phyloP scores from a whole-genome alignment of 2,113 vertebrate species.

The Ciconia stormi region DNA sequence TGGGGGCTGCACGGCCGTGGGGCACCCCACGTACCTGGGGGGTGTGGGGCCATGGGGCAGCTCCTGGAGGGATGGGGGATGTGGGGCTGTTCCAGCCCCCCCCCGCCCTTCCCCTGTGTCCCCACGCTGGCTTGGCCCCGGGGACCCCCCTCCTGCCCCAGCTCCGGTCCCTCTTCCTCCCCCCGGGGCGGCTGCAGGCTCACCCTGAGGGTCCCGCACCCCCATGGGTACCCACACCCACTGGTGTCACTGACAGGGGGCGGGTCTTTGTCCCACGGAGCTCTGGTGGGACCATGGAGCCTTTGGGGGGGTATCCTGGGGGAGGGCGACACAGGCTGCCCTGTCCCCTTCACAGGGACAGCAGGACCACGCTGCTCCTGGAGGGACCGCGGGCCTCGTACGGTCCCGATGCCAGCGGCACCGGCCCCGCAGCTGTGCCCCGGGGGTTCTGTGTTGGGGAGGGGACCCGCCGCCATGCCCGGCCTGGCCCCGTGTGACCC shows the following conservation, averaged over 20 bases:
- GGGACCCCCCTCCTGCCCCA: fast-evolving
- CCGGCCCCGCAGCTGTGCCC: background rate
- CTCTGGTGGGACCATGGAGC: background rate
- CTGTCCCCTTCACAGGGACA: background rate
- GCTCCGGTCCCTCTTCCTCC: background rate
- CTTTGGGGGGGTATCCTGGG: background rate
- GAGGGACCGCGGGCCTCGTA: too few relatives aligned
- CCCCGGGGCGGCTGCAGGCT: background rate
- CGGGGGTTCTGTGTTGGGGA: fast-evolving
- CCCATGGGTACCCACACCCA: background rate
- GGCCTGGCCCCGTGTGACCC: too few relatives aligned
- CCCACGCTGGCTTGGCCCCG: too few relatives aligned
- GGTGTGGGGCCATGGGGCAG: too few relatives aligned
- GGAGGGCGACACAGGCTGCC: background rate
- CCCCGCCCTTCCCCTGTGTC: background rate
- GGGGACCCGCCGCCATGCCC: background rate
- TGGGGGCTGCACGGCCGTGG: background rate
- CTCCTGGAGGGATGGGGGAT: background rate
- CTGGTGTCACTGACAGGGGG: background rate
- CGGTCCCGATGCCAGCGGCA: background rate
- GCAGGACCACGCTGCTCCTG: too few relatives aligned
- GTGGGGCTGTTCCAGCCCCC: background rate
- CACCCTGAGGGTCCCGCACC: background rate
- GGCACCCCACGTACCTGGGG: background rate
- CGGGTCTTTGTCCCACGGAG: background rate